Evolutionary conservation across 2,888 invertebrate genomes (phyloP).

Genomic region (Callosobruchus maculatus): DNA sequence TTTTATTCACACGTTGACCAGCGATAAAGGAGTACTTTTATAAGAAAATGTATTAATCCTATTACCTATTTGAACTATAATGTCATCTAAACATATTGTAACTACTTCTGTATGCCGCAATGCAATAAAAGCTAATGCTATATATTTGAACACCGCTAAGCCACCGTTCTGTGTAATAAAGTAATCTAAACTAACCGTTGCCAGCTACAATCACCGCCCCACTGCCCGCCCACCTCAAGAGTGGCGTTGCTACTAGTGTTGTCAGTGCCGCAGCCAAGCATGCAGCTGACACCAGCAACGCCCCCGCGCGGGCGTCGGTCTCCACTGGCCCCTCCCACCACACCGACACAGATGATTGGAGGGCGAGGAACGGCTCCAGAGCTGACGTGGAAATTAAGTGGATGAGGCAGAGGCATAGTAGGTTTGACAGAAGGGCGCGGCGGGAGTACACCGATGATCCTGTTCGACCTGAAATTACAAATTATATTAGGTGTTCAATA

Average conservation of each 20-base stretch:
- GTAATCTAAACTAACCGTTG: constrained; percentile 26
- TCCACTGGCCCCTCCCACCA: constrained; percentile 46
- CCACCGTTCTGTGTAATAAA: neutral
- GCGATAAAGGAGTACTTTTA: too few species aligned
- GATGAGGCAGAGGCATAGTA: constrained; percentile 56
- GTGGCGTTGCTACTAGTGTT: constrained; percentile 50
- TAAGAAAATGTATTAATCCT: too few species aligned
- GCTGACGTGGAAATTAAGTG: constrained; percentile 65
- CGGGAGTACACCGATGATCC: constrained; percentile 52
- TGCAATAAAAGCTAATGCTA: too few species aligned
- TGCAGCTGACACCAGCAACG: constrained; percentile 60
- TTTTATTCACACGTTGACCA: too few species aligned
- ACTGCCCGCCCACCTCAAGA: constrained; percentile 21
- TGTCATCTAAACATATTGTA: too few species aligned
- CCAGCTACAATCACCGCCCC: constrained; percentile 22
- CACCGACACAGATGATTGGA: constrained; percentile 53
- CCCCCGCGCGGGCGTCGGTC: constrained; percentile 48
- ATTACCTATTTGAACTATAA: too few species aligned
- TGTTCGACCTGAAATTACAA: constrained; percentile 19
- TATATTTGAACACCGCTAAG: too few species aligned
- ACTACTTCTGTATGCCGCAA: too few species aligned
- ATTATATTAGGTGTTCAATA: too few species aligned
- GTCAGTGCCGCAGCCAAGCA: constrained; percentile 61
- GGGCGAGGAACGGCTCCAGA: constrained; percentile 58
- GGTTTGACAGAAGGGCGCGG: constrained; percentile 51